A percentile compares a stretch with the other conserved stretches of the same genome.
phyloP scores from a whole-genome alignment of 2,797 vertebrate species.

The Amphiprion clarkii region DNA sequence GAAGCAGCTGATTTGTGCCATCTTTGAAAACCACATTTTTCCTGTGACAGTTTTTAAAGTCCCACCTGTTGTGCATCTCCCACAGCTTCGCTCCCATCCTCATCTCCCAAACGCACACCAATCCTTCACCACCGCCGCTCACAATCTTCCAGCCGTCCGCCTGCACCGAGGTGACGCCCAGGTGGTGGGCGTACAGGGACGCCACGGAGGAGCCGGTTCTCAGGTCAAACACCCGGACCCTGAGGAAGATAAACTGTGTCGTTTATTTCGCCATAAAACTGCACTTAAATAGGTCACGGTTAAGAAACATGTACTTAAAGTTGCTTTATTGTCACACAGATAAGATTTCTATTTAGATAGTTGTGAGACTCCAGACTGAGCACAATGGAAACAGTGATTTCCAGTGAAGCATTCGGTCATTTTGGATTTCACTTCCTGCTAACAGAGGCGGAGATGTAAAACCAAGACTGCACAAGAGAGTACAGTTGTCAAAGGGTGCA shows the following conservation, averaged over 20 bases:
- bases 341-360: background rate
- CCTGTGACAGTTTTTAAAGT: background rate
- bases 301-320: background rate
- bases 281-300: background rate
- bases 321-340: background rate
- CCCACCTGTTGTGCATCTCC: constrained; percentile 96
- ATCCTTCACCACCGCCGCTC: constrained; percentile 93
- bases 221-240: constrained; percentile 92
- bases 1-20: too few relatives aligned
- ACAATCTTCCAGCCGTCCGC: constrained; percentile 97
- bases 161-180: constrained; percentile 91
- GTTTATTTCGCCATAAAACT: background rate
- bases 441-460: constrained; percentile 17
- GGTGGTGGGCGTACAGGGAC: constrained; percentile 91
- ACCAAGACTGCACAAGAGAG: constrained; percentile 4
- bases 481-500: constrained; percentile 53
- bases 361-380: background rate
- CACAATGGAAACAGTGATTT: constrained; percentile 36
- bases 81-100: constrained; percentile 94
- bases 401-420: constrained; percentile 6
- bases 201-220: constrained; percentile 80
- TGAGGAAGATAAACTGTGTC: constrained; percentile 49
- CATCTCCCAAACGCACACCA: constrained; percentile 96
- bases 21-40: too few relatives aligned
- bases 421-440: constrained; percentile 35